phyloP scores from a whole-genome alignment of 2,797 vertebrate species.

The Coendou prehensilis region DNA sequence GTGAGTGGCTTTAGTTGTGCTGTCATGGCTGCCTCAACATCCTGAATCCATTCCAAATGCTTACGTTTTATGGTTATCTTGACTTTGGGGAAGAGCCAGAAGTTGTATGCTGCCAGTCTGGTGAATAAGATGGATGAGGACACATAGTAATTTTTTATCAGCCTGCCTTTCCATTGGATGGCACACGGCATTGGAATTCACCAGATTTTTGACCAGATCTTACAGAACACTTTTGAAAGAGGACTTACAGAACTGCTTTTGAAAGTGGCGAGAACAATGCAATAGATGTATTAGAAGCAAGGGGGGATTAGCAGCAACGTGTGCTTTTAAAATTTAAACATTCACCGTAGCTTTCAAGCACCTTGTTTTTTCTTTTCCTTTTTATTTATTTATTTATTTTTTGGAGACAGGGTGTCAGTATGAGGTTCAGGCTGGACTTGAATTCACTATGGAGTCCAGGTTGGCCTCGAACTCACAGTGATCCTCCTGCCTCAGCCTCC shows the following conservation, averaged over 20 bases:
- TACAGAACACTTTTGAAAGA: background rate
- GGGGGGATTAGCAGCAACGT: background rate
- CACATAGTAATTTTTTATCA: background rate
- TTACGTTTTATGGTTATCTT: background rate
- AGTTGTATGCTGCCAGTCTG: background rate
- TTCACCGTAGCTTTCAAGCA: background rate
- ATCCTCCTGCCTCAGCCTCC: background rate
- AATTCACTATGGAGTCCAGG: background rate
- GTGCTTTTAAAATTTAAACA: background rate
- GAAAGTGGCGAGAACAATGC: background rate
- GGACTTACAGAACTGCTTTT: background rate
- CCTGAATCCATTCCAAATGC: background rate
- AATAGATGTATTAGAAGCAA: background rate
- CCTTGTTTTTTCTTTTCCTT: background rate
- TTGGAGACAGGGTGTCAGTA: background rate
- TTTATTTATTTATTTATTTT: no score
- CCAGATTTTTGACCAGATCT: background rate
- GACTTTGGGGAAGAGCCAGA: background rate
- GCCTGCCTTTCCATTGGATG: background rate
- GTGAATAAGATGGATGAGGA: background rate
- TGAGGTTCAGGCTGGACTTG: background rate
- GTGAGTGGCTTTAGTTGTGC: background rate
- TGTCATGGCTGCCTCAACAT: background rate
- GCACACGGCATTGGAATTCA: background rate
- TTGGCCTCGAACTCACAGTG: background rate